Conservation (phyloP, 1,140 invertebrate species). For the Chrysomallon squamiferum region DNA sequence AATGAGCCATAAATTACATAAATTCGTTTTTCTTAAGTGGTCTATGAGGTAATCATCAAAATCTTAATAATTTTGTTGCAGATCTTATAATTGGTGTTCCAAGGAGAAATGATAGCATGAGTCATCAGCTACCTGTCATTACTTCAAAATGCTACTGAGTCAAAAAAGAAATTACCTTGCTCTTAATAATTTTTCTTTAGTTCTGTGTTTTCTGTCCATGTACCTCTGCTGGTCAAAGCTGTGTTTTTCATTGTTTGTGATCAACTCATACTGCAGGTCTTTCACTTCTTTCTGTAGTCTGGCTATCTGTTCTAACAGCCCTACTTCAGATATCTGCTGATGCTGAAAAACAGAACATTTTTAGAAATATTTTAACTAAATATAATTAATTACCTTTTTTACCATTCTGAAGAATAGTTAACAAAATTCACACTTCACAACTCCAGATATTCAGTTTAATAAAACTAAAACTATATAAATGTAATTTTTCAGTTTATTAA, state of each 20-base stretch:
- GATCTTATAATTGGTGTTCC: too few relatives aligned
- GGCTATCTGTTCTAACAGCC: conserved; percentile 52
- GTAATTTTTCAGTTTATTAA: not conserved
- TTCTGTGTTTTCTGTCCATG: conserved; percentile 54
- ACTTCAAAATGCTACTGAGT: too few relatives aligned
- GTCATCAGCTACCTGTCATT: too few relatives aligned
- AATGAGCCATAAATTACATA: too few relatives aligned
- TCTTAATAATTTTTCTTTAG: conserved; percentile 55
- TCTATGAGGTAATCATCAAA: too few relatives aligned
- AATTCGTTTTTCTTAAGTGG: too few relatives aligned
- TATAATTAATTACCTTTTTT: too few relatives aligned
- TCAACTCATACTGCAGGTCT: conserved; percentile 50
- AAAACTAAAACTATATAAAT: not conserved
- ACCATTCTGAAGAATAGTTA: too few relatives aligned
- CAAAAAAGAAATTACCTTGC: conserved; percentile 57
- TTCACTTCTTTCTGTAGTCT: conserved; percentile 53
- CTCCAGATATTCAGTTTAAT: not conserved
- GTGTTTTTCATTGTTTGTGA: conserved; percentile 45
- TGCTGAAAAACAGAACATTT: conserved; percentile 20
- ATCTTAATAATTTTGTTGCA: too few relatives aligned
- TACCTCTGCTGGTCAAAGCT: conserved; percentile 51
- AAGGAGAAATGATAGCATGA: too few relatives aligned
- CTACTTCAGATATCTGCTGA: conserved; percentile 43
- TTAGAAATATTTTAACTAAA: too few relatives aligned
- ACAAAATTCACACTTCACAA: not conserved